phyloP scores from a whole-genome alignment of 1,140 invertebrate genomes.

The Drosophila mojavensis region DNA sequence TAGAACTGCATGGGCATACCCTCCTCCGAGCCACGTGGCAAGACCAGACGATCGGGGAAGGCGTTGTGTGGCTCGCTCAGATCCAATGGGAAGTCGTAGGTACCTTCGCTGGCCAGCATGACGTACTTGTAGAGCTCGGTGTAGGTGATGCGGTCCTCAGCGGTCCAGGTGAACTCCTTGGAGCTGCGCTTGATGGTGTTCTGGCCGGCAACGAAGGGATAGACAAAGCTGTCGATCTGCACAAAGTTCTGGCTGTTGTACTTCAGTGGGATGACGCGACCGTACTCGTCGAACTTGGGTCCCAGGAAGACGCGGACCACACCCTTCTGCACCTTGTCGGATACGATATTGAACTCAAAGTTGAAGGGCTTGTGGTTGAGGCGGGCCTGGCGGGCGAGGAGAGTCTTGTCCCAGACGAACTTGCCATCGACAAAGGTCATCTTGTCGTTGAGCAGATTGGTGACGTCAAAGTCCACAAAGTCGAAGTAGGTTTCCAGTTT shows the following conservation, averaged over 20 bases:
- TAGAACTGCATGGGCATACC: conserved; percentile 88
- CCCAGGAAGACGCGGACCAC: conserved; percentile 86
- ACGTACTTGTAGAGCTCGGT: conserved; percentile 86
- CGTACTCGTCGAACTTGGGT: conserved; percentile 86
- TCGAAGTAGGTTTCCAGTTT: conserved; percentile 90
- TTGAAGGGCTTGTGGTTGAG: conserved; percentile 89
- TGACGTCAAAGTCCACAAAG: conserved; percentile 88
- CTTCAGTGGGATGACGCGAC: conserved; percentile 86
- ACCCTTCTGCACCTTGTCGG: conserved; percentile 84
- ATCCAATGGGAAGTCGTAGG: conserved; percentile 85
- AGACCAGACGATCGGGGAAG: conserved; percentile 86
- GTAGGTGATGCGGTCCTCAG: conserved; percentile 87
- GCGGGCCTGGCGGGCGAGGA: conserved; percentile 84
- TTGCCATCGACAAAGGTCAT: conserved; percentile 76
- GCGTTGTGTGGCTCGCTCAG: conserved; percentile 85
- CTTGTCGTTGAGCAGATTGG: conserved; percentile 86
- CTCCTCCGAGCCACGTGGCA: conserved; percentile 86
- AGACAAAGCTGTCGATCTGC: conserved; percentile 89
- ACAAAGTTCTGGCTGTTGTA: conserved; percentile 87
- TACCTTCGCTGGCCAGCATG: conserved; percentile 84
- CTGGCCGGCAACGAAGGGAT: conserved; percentile 87
- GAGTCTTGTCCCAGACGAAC: conserved; percentile 74
- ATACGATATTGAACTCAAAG: conserved; percentile 85
- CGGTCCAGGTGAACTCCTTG: conserved; percentile 87
- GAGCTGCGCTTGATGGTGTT: conserved; percentile 89